phyloP scores from a whole-genome alignment of 2,113 vertebrate genomes.

The Dolichallabes microphthalmus region DNA sequence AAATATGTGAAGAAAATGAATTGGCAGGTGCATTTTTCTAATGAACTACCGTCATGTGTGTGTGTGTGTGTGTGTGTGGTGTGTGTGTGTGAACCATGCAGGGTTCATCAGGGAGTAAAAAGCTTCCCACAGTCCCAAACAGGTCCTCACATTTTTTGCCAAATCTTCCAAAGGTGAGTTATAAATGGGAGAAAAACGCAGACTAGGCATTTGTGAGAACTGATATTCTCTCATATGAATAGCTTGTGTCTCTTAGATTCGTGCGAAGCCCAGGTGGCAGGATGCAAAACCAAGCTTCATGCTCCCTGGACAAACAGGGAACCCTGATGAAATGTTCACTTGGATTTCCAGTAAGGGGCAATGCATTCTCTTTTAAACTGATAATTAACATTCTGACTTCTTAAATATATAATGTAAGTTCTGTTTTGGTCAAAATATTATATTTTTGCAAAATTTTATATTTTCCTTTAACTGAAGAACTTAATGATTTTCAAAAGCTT shows the following conservation, averaged over 20 bases:
- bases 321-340: conserved; percentile 54
- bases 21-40: background rate
- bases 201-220: background rate
- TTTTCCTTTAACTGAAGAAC: background rate
- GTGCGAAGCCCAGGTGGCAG: conserved; percentile 71
- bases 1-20: background rate
- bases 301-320: conserved; percentile 47
- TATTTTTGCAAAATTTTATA: background rate
- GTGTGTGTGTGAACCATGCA: no score
- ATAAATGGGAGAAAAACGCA: background rate
- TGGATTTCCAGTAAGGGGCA: conserved; percentile 66
- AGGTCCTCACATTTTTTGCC: conserved; percentile 38
- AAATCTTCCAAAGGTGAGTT: conserved; percentile 48
- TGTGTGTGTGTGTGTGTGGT: no score
- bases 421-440: background rate
- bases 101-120: conserved; percentile 22
- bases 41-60: no score
- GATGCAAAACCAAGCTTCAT: conserved; percentile 65
- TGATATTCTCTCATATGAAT: background rate
- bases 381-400: background rate
- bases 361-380: background rate
- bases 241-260: conserved; percentile 57
- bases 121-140: background rate
- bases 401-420: background rate
- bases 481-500: background rate